phyloP scores from a whole-genome alignment of 1,140 invertebrate genomes.

The Drosophila equinoxialis region DNA sequence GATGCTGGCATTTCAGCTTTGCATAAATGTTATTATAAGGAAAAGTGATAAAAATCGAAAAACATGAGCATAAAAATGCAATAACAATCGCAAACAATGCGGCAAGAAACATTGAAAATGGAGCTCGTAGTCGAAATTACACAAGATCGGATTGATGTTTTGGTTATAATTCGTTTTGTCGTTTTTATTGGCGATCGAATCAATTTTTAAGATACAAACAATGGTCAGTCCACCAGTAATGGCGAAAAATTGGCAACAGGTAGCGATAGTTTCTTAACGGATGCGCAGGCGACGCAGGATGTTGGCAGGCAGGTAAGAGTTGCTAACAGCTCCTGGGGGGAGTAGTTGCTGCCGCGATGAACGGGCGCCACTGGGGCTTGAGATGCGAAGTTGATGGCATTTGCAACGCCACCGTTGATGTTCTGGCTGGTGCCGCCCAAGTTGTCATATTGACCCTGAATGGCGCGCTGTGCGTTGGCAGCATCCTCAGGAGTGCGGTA shows the following conservation, averaged over 20 bases:
- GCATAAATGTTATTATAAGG: constrained; percentile 77
- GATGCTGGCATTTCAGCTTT: constrained; percentile 53
- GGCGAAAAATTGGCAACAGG: constrained; percentile 27
- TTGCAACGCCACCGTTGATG: constrained; percentile 69
- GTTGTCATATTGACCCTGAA: constrained; percentile 73
- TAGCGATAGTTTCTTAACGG: constrained; percentile 44
- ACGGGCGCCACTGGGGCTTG: constrained; percentile 44
- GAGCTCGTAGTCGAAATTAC: constrained; percentile 19
- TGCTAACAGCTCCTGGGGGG: constrained; percentile 53
- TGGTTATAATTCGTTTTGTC: constrained; percentile 48
- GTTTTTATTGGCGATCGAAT: constrained; percentile 65
- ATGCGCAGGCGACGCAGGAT: constrained; percentile 69
- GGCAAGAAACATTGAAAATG: constrained; percentile 32
- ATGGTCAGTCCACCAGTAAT: constrained; percentile 48
- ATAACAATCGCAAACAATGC: constrained; percentile 46
- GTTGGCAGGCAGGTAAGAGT: constrained; percentile 65
- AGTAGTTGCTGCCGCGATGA: constrained; percentile 27
- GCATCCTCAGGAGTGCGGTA: constrained; percentile 79
- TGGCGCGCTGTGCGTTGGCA: constrained; percentile 66
- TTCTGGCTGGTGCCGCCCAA: constrained; percentile 62
- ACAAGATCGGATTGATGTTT: constrained; percentile 27
- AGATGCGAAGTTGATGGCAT: constrained; percentile 76
- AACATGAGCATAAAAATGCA: constrained; percentile 69
- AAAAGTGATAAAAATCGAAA: constrained; percentile 65
- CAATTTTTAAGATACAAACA: constrained; percentile 53